These are phyloP conservation scores for Turritopsis rubra DNA, from an alignment of 30 jellyfish, hydroid and myxozoan genomes.

Conservation along the genomic window DNA sequence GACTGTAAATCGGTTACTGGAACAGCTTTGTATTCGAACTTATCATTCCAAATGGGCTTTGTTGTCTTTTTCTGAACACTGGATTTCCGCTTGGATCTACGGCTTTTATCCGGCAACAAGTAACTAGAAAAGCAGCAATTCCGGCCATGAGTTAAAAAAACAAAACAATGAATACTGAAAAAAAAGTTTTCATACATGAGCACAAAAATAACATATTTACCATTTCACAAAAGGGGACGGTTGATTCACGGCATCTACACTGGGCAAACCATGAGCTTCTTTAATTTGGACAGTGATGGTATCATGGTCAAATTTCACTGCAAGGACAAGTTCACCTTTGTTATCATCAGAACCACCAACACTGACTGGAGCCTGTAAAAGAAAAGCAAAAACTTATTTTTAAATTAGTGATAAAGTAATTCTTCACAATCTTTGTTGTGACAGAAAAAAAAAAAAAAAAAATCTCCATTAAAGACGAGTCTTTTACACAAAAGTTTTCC, in stretches of 20 bases:
- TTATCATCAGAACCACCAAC: constrained; percentile 66
- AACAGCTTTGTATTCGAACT: constrained; percentile 69
- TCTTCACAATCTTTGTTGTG: no score
- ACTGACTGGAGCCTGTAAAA: constrained; percentile 83
- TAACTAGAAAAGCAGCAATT: constrained; percentile 43
- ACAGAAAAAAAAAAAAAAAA: no score
- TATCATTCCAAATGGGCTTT: constrained; percentile 92
- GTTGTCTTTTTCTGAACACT: constrained; percentile 76
- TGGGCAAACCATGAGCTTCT: constrained; percentile 65
- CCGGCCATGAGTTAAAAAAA: not conserved
- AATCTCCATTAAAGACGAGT: no score
- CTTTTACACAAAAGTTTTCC: no score
- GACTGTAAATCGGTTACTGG: constrained; percentile 63
- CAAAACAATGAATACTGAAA: no score
- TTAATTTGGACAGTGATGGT: constrained; percentile 56
- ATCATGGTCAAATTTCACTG: constrained; percentile 57
- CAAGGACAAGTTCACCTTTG: constrained; percentile 78
- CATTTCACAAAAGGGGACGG: constrained; percentile 85
- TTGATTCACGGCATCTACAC: constrained; percentile 49
- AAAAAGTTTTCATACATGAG: no score
- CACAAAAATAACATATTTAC: constrained; percentile 22
- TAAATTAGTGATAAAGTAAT: no score
- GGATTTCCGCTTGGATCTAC: constrained; percentile 90
- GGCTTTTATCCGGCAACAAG: constrained; percentile 85
- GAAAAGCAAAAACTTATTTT: not conserved